A percentile compares a stretch with the other conserved stretches of the same genome.
phyloP scores from a whole-genome alignment of 2,797 vertebrate species.

The Apogon hyalosoma region DNA sequence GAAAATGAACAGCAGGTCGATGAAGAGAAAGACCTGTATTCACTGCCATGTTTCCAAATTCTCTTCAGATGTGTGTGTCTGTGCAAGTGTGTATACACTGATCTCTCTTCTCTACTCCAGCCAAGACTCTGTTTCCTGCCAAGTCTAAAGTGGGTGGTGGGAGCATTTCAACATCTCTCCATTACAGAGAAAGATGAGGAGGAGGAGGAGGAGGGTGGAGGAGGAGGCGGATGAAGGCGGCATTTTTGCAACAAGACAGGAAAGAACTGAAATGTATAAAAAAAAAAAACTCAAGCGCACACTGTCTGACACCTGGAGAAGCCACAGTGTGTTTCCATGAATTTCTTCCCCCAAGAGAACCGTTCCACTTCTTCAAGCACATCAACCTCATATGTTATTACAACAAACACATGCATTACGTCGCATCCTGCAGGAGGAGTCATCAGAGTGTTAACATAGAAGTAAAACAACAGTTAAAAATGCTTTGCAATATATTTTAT shows the following conservation, averaged over 20 bases:
- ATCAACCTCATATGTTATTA: constrained; percentile 60
- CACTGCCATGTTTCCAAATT: constrained; percentile 74
- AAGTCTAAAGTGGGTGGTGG: constrained; percentile 75
- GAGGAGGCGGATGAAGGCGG: constrained; percentile 33
- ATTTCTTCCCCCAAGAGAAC: constrained; percentile 59
- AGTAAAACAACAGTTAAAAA: constrained; percentile 49
- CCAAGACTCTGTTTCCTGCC: constrained; percentile 74
- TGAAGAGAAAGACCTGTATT: constrained; percentile 66
- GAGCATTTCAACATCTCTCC: constrained; percentile 76
- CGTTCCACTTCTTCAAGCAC: constrained; percentile 66
- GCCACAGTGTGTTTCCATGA: constrained; percentile 54
- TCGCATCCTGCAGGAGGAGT: constrained; percentile 14
- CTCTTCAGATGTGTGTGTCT: constrained; percentile 55
- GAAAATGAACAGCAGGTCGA: constrained; percentile 72
- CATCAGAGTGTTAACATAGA: constrained; percentile 16
- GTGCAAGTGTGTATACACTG: constrained; percentile 24
- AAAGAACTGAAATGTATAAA: constrained; percentile 55
- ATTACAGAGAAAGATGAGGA: constrained; percentile 71
- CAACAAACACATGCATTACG: constrained; percentile 44
- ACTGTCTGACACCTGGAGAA: constrained; percentile 64
- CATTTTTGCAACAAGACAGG: constrained; percentile 58
- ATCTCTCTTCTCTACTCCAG: constrained; percentile 57
- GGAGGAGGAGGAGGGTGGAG: constrained; percentile 28
- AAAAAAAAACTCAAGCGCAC: constrained; percentile 12
- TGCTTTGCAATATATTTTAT: too few relatives aligned